These are phyloP conservation scores for Macrotis lagotis DNA, from an alignment of 2,113 vertebrate genomes.

Conservation along the genomic window DNA sequence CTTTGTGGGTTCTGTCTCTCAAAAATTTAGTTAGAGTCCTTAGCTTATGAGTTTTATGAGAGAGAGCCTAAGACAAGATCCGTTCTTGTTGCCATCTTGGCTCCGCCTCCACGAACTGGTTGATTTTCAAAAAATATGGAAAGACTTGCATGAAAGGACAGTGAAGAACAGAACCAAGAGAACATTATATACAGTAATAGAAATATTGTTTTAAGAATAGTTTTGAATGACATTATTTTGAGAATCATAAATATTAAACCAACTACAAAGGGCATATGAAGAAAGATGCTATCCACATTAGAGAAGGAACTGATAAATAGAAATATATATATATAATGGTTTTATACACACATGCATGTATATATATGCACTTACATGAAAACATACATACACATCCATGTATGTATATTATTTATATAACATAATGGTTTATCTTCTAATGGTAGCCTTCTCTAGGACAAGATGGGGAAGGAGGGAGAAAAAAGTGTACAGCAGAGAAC, in stretches of 20 bases:
- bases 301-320: not conserved
- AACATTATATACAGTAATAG: not conserved
- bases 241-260: not conserved
- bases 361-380: too few species aligned
- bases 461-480: not conserved
- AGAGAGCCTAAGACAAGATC: too few species aligned
- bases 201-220: not conserved
- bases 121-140: not conserved
- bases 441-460: not conserved
- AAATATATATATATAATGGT: not conserved
- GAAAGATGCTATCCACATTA: not conserved
- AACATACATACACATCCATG: too few species aligned
- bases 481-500: not conserved
- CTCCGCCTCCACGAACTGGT: too few species aligned
- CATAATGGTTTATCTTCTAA: too few species aligned
- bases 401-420: too few species aligned
- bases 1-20: too few species aligned
- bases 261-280: not conserved
- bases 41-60: too few species aligned
- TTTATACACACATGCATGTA: not conserved
- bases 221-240: not conserved
- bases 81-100: too few species aligned
- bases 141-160: not conserved
- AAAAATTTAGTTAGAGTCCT: too few species aligned
- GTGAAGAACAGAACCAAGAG: not conserved